Conservation (phyloP, 2,113 vertebrate species). For the Phylloscopus trochiloides region DNA sequence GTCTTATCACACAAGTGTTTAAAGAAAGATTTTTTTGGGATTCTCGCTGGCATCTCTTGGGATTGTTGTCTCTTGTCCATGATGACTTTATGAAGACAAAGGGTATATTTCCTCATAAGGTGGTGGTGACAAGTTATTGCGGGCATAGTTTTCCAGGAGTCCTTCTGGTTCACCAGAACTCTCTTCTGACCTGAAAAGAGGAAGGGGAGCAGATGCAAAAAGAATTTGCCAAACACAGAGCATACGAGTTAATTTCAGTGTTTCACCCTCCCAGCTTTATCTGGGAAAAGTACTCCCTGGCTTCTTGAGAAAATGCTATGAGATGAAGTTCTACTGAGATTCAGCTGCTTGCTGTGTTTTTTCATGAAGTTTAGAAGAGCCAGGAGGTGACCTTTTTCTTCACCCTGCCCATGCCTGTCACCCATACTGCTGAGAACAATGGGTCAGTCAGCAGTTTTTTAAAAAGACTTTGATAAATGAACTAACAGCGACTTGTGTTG, state of each 20-base stretch:
- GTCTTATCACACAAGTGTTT: not conserved
- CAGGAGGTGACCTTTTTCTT: not conserved
- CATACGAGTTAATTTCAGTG: not conserved
- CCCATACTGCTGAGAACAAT: not conserved
- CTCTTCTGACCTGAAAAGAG: slow-evolving; percentile 52
- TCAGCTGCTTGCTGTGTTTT: not conserved
- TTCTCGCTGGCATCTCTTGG: not conserved
- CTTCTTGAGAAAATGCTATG: not conserved
- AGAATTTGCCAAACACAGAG: not conserved
- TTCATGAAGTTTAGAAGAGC: not conserved
- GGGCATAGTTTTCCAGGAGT: not conserved
- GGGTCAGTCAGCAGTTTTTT: not conserved
- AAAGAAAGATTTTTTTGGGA: not conserved
- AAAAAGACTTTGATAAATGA: not conserved
- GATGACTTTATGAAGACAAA: not conserved
- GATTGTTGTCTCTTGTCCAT: not conserved
- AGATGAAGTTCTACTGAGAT: not conserved
- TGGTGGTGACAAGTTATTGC: slow-evolving; percentile 53
- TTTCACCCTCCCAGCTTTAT: not conserved
- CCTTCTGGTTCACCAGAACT: slow-evolving; percentile 17
- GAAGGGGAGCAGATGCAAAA: not conserved
- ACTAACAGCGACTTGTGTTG: not conserved
- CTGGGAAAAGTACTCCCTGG: not conserved
- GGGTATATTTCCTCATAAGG: slow-evolving; percentile 74
- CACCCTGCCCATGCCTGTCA: not conserved